Evolutionary conservation across 2,797 vertebrate genomes (phyloP).

Genomic region (Eupleurogrammus muticus): DNA sequence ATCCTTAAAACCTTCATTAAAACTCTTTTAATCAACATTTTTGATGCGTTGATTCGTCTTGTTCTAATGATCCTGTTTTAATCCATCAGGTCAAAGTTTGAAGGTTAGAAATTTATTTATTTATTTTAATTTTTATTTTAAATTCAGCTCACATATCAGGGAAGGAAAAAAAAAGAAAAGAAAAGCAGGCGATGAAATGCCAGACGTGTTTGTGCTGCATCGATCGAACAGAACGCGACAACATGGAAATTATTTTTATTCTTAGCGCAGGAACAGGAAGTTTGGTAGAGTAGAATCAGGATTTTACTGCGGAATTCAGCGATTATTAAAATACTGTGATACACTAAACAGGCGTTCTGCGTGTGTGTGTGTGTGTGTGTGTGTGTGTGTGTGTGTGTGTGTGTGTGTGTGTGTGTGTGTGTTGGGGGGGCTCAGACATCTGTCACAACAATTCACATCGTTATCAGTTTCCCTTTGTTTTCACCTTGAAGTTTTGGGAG

Average conservation of each 20-base stretch:
- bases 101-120: no score
- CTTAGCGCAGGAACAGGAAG: not conserved
- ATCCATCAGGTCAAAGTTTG: no score
- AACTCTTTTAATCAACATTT: no score
- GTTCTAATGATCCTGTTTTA: no score
- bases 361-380: constrained; percentile 29
- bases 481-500: constrained; percentile 77
- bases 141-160: constrained; percentile 6
- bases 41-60: no score
- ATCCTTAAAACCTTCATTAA: no score
- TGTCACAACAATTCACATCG: constrained; percentile 73
- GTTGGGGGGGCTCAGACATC: constrained; percentile 58
- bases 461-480: constrained; percentile 78
- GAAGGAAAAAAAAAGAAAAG: no score
- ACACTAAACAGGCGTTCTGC: constrained; percentile 31
- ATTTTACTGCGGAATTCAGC: constrained; percentile 42
- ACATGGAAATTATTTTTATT: constrained; percentile 21
- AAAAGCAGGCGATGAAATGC: constrained; percentile 22
- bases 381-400: constrained; percentile 7
- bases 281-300: constrained; percentile 31
- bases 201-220: constrained; percentile 19
- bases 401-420: constrained; percentile 28
- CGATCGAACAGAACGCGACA: not conserved
- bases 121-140: no score
- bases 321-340: constrained; percentile 52